Evolutionary conservation across 2,888 invertebrate species (phyloP).

Genomic region (Tinea semifulvella): DNA sequence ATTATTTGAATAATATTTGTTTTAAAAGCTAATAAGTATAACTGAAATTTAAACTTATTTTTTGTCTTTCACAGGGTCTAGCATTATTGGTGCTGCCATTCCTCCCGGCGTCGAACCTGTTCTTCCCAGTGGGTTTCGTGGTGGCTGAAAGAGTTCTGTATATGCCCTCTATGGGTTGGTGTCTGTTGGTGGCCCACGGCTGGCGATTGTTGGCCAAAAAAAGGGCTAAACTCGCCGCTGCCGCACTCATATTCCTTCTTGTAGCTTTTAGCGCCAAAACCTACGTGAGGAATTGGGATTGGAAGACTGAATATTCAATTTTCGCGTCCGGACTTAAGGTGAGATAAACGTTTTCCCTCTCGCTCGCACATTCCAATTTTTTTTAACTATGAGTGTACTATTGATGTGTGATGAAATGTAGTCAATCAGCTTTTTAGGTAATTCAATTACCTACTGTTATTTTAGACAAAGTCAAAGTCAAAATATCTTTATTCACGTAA

Average conservation of each 20-base stretch:
- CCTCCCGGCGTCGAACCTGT: slow-evolving; percentile 94
- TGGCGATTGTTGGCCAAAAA: slow-evolving; percentile 75
- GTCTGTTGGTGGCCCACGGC: slow-evolving; percentile 89
- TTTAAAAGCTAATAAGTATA: too few species aligned
- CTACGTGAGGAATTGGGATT: slow-evolving; percentile 88
- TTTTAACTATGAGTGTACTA: neutral
- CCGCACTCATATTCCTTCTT: slow-evolving; percentile 74
- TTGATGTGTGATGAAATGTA: neutral
- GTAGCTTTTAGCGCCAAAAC: slow-evolving; percentile 87
- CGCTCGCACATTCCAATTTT: neutral
- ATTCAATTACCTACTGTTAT: too few species aligned
- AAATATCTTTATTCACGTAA: too few species aligned
- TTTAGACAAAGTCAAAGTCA: too few species aligned
- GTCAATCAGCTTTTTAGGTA: too few species aligned
- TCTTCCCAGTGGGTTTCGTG: slow-evolving; percentile 98
- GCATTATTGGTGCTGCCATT: slow-evolving; percentile 91
- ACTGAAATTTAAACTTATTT: slow-evolving; percentile 4
- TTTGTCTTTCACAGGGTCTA: slow-evolving; percentile 72
- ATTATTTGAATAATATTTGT: too few species aligned
- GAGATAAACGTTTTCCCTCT: neutral
- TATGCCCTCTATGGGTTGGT: slow-evolving; percentile 98
- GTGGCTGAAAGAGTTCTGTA: slow-evolving; percentile 95
- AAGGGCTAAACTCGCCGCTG: slow-evolving; percentile 71
- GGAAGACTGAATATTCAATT: slow-evolving; percentile 92
- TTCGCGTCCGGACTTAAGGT: slow-evolving; percentile 89